A percentile compares a stretch with the other conserved stretches of the same genome.
These are phyloP conservation scores for Dipodomys ordii DNA, from an alignment of 2,113 vertebrate species.

Conservation along the genomic window DNA sequence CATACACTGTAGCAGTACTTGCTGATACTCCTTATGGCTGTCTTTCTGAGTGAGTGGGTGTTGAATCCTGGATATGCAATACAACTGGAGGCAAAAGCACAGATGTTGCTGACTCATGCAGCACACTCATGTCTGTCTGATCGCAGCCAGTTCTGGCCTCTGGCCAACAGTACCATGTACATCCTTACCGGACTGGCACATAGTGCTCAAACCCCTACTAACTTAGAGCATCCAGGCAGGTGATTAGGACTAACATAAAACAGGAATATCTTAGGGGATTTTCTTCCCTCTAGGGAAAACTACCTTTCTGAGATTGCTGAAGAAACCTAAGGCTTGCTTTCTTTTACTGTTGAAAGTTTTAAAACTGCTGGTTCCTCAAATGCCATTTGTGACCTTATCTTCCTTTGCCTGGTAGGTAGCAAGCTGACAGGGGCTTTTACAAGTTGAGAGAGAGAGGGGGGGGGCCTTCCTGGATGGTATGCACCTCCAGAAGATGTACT, in stretches of 20 bases:
- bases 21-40: not conserved
- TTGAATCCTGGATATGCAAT: not conserved
- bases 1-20: not conserved
- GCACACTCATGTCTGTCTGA: fast-evolving
- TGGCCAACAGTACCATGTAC: not conserved
- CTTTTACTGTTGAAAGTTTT: not conserved
- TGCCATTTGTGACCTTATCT: not conserved
- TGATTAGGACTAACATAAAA: not conserved
- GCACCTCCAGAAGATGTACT: not conserved
- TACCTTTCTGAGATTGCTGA: not conserved
- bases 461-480: not conserved
- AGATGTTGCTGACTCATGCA: constrained; percentile 35
- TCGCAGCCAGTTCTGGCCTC: not conserved
- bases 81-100: constrained; percentile 2
- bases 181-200: not conserved
- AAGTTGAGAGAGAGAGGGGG: not conserved
- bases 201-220: not conserved
- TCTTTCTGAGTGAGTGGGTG: constrained; percentile 24
- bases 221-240: not conserved
- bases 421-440: not conserved
- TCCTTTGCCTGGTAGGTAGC: not conserved
- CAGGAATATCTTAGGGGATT: not conserved
- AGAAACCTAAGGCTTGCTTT: not conserved
- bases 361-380: not conserved
- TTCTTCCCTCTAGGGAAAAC: not conserved